Evolutionary conservation across 2,888 invertebrate genomes (phyloP), one percentile per base, ranked within the genome.

Genomic region (Argyresthia albistria): DNA sequence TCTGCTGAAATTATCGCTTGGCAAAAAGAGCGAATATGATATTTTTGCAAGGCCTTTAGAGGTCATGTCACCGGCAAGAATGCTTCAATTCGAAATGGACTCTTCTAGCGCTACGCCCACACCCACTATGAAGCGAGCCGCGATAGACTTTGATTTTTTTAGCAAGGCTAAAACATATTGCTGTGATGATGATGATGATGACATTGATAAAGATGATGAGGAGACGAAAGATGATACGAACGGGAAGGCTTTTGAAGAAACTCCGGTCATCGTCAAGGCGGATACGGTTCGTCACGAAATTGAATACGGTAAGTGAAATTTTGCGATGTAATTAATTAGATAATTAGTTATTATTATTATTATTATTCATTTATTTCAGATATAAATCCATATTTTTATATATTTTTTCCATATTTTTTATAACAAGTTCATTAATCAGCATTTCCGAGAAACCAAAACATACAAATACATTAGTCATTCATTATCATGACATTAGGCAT

Each of bases 51-150:
- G 84, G 16, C 81, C 83, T 1, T 55, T 62, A 14, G 87, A 83
- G 47, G 56, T 78, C 15, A 83, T 86, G 82, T 86, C 86, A 42
- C 86, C 87, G 8, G 87, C 87, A 14, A 77, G 65, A 69, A 84
- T 84, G 83, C 62, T 87, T 50, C 84, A 86, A 69, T 87, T 79
- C 16, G 80, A 83, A 67, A 60, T 84, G 14, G 77, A 80, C 49
- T 51, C 75, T 1, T 65, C 61, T 11, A 78, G 77, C 55, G 65
- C 80, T 4, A 86, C 87, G 11, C 86, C 86, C 1, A 86, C 86
- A 4, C 86, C 86, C 1, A 86, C 87, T 4, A 86, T 87, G 83
- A 87, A 82, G 62, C 67, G 87, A 14, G 84, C 84, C 1, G 74
- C 67, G 6, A 66, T 87, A 1, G 80, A 87, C 58, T 87, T 87